Evolutionary conservation across 2,888 invertebrate species (phyloP).

Genomic region (Dasysyrphus albostriatus): DNA sequence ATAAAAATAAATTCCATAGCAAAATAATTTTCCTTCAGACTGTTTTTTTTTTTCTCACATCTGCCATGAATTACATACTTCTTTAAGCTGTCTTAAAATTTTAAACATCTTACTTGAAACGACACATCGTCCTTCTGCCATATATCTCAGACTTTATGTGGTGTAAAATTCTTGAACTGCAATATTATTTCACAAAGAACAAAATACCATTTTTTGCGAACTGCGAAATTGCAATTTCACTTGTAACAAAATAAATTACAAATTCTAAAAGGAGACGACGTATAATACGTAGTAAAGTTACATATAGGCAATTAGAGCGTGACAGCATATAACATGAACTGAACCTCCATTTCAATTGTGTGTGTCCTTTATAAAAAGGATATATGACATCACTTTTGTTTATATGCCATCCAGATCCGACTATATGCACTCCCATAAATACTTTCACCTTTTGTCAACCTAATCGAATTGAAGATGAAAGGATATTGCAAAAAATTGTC

Average conservation of each 20-base stretch:
- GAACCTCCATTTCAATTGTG: constrained; percentile 33
- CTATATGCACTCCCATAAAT: constrained; percentile 56
- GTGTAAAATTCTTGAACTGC: constrained; percentile 55
- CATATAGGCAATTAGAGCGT: constrained; percentile 63
- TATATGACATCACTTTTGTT: constrained; percentile 53
- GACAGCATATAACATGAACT: constrained; percentile 39
- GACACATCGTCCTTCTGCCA: constrained; percentile 8
- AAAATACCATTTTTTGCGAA: constrained; percentile 51
- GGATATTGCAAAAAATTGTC: constrained; percentile 53
- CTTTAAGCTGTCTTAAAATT: constrained; percentile 6
- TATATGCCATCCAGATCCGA: background rate
- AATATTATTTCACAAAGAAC: constrained; percentile 1
- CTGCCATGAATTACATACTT: constrained; percentile 26
- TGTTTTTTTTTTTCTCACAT: background rate
- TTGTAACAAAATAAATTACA: constrained; percentile 73
- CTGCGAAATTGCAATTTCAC: constrained; percentile 66
- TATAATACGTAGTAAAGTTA: background rate
- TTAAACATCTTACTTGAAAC: constrained; percentile 28
- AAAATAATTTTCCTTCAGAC: background rate
- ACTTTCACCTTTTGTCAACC: constrained; percentile 73
- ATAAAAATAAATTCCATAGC: background rate
- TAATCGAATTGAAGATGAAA: constrained; percentile 58
- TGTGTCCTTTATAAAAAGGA: constrained; percentile 12
- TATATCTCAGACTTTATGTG: constrained; percentile 54
- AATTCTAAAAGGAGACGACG: constrained; percentile 46